Evolutionary conservation across 2,888 invertebrate genomes (phyloP).

Genomic region (Cantharis lateralis): DNA sequence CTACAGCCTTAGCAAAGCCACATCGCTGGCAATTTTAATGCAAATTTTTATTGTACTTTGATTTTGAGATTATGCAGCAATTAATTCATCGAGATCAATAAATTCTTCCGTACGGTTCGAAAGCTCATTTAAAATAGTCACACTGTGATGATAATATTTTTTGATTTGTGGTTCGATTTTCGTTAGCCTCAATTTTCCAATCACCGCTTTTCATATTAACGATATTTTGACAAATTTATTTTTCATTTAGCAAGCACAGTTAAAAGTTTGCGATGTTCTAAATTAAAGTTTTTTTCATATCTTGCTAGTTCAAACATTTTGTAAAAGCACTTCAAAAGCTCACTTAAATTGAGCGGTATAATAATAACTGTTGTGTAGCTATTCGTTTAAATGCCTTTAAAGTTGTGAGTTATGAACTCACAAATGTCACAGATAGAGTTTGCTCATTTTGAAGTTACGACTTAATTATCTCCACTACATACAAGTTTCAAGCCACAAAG

Average conservation of each 20-base stretch:
- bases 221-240: neutral
- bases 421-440: neutral
- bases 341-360: neutral
- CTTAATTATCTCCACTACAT: neutral
- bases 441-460: neutral
- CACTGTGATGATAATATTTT: neutral
- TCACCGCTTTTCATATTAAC: neutral
- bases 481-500: neutral
- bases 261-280: neutral
- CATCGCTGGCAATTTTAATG: neutral
- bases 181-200: neutral
- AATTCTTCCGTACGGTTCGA: neutral
- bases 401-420: neutral
- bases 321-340: neutral
- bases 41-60: neutral
- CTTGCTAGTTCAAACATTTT: neutral
- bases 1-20: neutral
- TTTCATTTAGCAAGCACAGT: neutral
- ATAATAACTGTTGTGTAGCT: neutral
- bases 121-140: neutral
- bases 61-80: neutral
- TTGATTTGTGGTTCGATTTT: neutral
- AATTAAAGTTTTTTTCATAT: neutral
- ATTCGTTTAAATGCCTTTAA: neutral
- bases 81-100: neutral